Percentiles rank a stretch among this genome's conserved stretches.
Evolutionary conservation across 2,888 invertebrate genomes (phyloP).

Genomic region (Cenopis cana): DNA sequence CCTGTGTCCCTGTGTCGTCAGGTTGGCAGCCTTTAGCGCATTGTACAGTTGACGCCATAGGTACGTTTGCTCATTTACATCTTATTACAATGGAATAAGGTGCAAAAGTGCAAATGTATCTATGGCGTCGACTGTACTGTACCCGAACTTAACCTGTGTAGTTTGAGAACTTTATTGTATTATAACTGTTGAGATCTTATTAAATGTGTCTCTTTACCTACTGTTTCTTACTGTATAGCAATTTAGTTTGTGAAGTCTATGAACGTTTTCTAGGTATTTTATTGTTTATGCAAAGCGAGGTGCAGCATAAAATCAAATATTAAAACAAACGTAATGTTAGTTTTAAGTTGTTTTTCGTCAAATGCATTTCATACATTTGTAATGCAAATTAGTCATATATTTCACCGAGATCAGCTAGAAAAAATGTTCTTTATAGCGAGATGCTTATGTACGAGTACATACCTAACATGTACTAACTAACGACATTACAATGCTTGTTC

Average conservation of each 20-base stretch:
- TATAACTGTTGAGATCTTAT: conserved; percentile 8
- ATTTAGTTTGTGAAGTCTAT: not conserved
- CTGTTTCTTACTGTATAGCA: not conserved
- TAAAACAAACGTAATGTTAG: not conserved
- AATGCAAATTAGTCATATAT: not conserved
- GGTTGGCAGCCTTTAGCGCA: conserved; percentile 8
- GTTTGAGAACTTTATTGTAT: not conserved
- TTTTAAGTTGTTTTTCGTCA: not conserved
- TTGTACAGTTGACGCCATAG: too few relatives aligned
- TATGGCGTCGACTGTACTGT: too few relatives aligned
- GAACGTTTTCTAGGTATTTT: not conserved
- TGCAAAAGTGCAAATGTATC: too few relatives aligned
- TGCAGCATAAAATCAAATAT: not conserved
- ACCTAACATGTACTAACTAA: too few relatives aligned
- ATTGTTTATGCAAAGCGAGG: not conserved
- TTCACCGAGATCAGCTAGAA: not conserved
- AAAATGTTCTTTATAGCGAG: not conserved
- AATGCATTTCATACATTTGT: not conserved
- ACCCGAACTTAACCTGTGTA: not conserved
- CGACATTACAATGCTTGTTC: too few relatives aligned
- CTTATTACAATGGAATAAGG: too few relatives aligned
- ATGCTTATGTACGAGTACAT: too few relatives aligned
- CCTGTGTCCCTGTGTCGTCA: not conserved
- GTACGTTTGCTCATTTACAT: too few relatives aligned
- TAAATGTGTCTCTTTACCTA: not conserved